Base-by-base conservation (phyloP, 2,888 invertebrate genomes). In the Omphaloscelis lunosa region DNA sequence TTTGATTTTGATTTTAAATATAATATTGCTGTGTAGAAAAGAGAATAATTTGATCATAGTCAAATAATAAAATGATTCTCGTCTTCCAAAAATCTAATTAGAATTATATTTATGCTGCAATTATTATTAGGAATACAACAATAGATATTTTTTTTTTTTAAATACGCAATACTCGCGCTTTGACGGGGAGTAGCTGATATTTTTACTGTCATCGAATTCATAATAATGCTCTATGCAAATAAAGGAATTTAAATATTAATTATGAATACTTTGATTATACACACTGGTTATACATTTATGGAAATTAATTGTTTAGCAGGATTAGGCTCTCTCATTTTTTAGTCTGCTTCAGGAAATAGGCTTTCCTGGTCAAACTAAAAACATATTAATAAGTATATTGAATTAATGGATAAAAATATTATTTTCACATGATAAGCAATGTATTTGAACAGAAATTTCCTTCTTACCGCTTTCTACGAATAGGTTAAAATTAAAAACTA, bases 381-480 rank as follows among this genome's bases (percentile, higher is more conserved):
- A 59, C 45, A 45, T 15, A 45, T 5, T 45, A 7, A 58, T 23
- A 20, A 12, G 11, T n/a, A 45, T n/a, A n/a, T 17, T 12, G 11
- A 56, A 56, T 59, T 48, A 23, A 29, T 51, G 7, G 5, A 45
- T 23, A 34, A 41, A 51, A 29, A 15, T 61, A 72, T 12, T 29
- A 53, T 20, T 29, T 34, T 45, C 20, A 27, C n/a, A 76, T 41
- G 15, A 9, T 9, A 45, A 29, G n/a, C 29, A 48, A 51, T 11
- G 1, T 11, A n/a, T 41, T 56, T 48, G 1, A 74, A 75, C 2
- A 67, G 2, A 66, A 77, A 29, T 0, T 7, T 41, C 20, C 11
- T 45, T 74, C 92, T 91, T 91, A 94, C 95, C 95, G 72, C 91
- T 88, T 72, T 89, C 80, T 78, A 92, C 89, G 74, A 72, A 70